Conservation (phyloP, 2,888 invertebrate species). For the Polydrusus cervinus region DNA sequence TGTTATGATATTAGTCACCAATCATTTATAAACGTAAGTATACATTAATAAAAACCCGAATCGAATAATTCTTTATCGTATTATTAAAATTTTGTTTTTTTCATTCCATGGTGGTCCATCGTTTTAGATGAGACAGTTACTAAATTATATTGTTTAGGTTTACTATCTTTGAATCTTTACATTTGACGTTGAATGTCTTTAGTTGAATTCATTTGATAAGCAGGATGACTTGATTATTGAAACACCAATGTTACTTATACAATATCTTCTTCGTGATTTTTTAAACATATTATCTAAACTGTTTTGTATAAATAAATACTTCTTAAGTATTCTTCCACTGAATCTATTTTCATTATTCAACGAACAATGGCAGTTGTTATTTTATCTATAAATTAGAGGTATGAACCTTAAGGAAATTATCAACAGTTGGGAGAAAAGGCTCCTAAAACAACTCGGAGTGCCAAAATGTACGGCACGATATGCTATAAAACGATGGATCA, state of each 20-base stretch:
- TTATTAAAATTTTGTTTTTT: slow-evolving; percentile 39
- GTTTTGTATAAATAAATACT: too few relatives aligned
- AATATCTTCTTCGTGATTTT: not conserved
- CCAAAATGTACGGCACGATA: too few relatives aligned
- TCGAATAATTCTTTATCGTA: slow-evolving; percentile 26
- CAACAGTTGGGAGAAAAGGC: too few relatives aligned
- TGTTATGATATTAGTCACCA: slow-evolving; percentile 50
- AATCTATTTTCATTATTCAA: too few relatives aligned
- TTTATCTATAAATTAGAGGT: not conserved
- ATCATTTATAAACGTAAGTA: slow-evolving; percentile 44
- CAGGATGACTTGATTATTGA: not conserved
- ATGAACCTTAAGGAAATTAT: not conserved
- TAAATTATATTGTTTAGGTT: slow-evolving; percentile 35
- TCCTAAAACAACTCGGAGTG: too few relatives aligned
- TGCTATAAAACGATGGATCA: too few relatives aligned
- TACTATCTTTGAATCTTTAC: slow-evolving; percentile 13
- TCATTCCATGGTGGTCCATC: slow-evolving; percentile 35
- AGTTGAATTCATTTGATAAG: slow-evolving; percentile 11
- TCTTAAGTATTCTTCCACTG: too few relatives aligned
- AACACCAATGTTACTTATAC: not conserved
- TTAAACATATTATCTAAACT: not conserved
- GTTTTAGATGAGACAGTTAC: slow-evolving; percentile 34
- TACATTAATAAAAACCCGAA: slow-evolving; percentile 48
- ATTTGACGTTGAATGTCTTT: slow-evolving; percentile 10
- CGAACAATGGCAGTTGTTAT: too few relatives aligned